These are phyloP conservation scores for Zosterops hypoxanthus DNA, from an alignment of 2,113 vertebrate genomes.

Conservation along the genomic window DNA sequence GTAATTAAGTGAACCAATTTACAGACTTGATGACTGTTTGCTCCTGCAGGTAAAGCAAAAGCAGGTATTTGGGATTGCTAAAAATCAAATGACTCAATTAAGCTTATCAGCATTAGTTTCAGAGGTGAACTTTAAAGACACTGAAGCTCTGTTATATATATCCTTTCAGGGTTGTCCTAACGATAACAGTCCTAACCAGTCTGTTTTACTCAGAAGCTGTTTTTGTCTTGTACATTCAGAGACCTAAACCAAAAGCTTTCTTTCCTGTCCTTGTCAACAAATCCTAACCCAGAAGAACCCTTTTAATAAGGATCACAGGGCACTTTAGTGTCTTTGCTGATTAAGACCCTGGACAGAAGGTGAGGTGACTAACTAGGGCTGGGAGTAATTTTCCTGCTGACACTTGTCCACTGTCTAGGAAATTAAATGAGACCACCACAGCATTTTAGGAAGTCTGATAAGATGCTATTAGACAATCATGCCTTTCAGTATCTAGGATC, in stretches of 20 bases:
- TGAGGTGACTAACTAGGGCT: background rate
- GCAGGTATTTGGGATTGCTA: background rate
- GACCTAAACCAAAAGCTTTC: background rate
- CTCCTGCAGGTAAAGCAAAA: background rate
- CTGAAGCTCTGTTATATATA: background rate
- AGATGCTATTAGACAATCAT: background rate
- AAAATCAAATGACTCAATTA: background rate
- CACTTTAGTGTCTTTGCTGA: background rate
- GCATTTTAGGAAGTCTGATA: background rate
- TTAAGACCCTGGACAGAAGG: constrained; percentile 28
- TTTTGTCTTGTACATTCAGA: background rate
- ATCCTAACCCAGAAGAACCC: background rate
- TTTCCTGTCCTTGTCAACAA: background rate
- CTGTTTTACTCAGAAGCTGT: background rate
- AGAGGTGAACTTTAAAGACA: background rate
- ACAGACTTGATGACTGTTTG: background rate
- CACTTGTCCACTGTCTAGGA: background rate
- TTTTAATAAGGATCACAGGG: constrained; percentile 32
- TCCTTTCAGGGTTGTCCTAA: background rate
- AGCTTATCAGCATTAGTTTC: background rate
- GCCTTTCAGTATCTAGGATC: background rate
- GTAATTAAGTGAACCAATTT: background rate
- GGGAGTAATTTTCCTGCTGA: background rate
- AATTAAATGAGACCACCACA: background rate
- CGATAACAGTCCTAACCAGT: background rate